phyloP scores from a whole-genome alignment of 1,140 invertebrate genomes.

The Eumeta japonica region DNA sequence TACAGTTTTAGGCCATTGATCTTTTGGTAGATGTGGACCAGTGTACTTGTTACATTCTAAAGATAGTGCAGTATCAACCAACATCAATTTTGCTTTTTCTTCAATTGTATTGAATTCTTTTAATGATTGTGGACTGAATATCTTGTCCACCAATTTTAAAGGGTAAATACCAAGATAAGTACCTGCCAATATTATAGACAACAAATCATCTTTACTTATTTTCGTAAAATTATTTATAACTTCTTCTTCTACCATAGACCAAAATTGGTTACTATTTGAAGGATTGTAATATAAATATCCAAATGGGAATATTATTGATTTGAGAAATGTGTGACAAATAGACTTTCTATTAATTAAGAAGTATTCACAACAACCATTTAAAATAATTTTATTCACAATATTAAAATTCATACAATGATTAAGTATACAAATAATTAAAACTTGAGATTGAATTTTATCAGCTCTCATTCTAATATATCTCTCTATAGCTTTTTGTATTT shows the following conservation, averaged over 20 bases:
- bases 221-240: conserved; percentile 62
- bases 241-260: conserved; percentile 59
- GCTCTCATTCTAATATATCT: conserved; percentile 62
- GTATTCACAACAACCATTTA: conserved; percentile 61
- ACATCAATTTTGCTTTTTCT: conserved; percentile 54
- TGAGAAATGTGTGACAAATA: conserved; percentile 58
- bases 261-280: conserved; percentile 59
- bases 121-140: conserved; percentile 66
- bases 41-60: conserved; percentile 63
- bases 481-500: conserved; percentile 61
- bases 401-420: conserved; percentile 64
- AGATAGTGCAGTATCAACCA: conserved; percentile 66
- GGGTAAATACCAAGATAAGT: conserved; percentile 68
- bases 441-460: conserved; percentile 51
- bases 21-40: conserved; percentile 61
- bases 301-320: conserved; percentile 62
- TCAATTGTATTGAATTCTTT: conserved; percentile 56
- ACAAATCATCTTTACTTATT: conserved; percentile 60
- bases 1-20: conserved; percentile 49
- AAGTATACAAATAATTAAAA: conserved; percentile 62
- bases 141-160: conserved; percentile 61
- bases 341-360: conserved; percentile 56
- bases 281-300: conserved; percentile 65
- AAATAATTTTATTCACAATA: conserved; percentile 59
- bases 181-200: conserved; percentile 66